Conservation (phyloP, 2,113 vertebrate species). For the Mellivora capensis region DNA sequence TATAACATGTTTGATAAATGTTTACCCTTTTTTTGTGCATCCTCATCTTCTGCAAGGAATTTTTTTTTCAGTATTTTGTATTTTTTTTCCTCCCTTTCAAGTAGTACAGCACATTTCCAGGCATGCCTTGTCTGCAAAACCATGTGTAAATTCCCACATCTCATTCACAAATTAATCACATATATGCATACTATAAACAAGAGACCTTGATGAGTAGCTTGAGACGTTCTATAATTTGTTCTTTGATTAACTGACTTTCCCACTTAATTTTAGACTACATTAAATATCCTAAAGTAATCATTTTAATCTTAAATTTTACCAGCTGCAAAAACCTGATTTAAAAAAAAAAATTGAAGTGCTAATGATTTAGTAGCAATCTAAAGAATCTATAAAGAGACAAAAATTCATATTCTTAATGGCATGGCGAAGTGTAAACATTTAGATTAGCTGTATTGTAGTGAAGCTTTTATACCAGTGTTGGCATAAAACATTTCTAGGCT, state of each 20-base stretch:
- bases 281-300: slow-evolving; percentile 47
- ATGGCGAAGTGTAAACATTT: slow-evolving; percentile 35
- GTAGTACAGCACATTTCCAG: background rate
- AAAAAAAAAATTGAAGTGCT: background rate
- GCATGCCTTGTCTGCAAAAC: background rate
- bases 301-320: slow-evolving; percentile 50
- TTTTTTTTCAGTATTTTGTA: background rate
- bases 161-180: slow-evolving; percentile 50
- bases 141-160: background rate
- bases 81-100: background rate
- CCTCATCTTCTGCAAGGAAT: background rate
- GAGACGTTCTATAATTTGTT: slow-evolving; percentile 52
- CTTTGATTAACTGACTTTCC: slow-evolving; percentile 60
- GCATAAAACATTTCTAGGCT: background rate
- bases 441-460: background rate
- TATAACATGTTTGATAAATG: slow-evolving; percentile 28
- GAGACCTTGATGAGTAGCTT: slow-evolving; percentile 44
- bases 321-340: slow-evolving; percentile 10
- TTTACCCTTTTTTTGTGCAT: background rate
- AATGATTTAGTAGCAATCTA: slow-evolving; percentile 21
- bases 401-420: background rate
- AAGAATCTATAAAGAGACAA: slow-evolving; percentile 17
- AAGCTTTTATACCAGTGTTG: background rate
- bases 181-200: slow-evolving; percentile 39
- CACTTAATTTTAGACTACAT: slow-evolving; percentile 51